These are phyloP conservation scores for Montipora efflorescens DNA, from an alignment of 64 coral and sea anemone genomes.

Conservation along the genomic window DNA sequence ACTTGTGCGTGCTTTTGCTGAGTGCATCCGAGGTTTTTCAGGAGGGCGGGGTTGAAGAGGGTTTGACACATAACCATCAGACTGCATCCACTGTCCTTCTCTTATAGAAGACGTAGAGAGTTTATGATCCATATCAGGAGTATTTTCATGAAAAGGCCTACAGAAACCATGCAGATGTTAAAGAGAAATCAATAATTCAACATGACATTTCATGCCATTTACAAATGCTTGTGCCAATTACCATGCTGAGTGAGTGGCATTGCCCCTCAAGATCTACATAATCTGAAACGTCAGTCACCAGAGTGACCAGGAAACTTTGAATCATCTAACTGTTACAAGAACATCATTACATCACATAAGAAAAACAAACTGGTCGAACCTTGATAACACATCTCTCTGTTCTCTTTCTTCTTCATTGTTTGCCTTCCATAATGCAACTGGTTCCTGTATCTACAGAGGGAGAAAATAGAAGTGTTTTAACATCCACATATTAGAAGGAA, in stretches of 20 bases:
- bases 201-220: not conserved
- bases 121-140: not conserved
- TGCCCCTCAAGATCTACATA: too few species aligned
- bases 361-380: not conserved
- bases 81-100: conserved; percentile 9
- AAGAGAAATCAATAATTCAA: not conserved
- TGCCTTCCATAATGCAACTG: conserved; percentile 75
- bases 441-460: conserved; percentile 67
- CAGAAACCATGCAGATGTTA: too few species aligned
- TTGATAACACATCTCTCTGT: not conserved
- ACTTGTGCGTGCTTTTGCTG: conserved; percentile 73
- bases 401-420: conserved; percentile 20
- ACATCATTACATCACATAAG: not conserved
- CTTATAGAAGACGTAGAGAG: conserved; percentile 34
- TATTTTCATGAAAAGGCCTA: conserved; percentile 14
- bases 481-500: too few species aligned
- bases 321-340: not conserved
- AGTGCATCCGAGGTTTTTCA: conserved; percentile 69
- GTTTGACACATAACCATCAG: conserved; percentile 8
- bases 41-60: conserved; percentile 79
- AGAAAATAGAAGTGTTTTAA: not conserved
- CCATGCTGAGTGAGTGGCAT: too few species aligned
- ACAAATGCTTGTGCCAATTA: too few species aligned
- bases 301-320: not conserved
- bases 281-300: not conserved